phyloP scores from a whole-genome alignment of 1,140 invertebrate genomes.

The Danaus plexippus region DNA sequence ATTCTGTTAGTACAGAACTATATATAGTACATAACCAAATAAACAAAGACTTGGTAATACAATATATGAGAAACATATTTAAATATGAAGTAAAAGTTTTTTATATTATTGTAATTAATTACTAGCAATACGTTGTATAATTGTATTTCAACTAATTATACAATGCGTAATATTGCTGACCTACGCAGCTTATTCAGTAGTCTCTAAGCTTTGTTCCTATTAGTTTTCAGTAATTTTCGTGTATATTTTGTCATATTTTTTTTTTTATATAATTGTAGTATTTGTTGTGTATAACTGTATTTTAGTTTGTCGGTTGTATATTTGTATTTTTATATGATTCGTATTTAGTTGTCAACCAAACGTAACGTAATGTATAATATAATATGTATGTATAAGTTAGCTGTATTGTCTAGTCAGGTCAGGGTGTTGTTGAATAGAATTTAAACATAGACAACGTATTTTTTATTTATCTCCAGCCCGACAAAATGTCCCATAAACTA shows the following conservation, averaged over 20 bases:
- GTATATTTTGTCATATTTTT: neutral
- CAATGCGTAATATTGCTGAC: neutral
- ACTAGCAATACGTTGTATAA: conserved; percentile 5
- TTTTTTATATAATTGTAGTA: conserved; percentile 13
- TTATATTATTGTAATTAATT: conserved; percentile 4
- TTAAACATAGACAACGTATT: conserved; percentile 1
- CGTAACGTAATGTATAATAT: no score
- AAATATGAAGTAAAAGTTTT: neutral
- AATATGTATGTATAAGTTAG: no score
- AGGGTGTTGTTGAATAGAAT: conserved; percentile 12
- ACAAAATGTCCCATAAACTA: no score
- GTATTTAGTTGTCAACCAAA: no score
- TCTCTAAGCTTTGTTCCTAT: no score
- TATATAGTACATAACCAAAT: conserved; percentile 1
- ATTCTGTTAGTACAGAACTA: conserved; percentile 7
- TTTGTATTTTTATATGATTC: conserved; percentile 1
- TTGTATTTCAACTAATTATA: neutral
- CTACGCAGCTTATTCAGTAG: no score
- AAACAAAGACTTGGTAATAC: conserved; percentile 8
- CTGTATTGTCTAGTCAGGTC: conserved; percentile 21
- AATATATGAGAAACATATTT: conserved; percentile 3
- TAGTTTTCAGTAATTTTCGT: no score
- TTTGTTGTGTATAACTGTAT: conserved; percentile 4
- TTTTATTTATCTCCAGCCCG: no score
- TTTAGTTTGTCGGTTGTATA: conserved; percentile 7